phyloP scores from a whole-genome alignment of 2,113 vertebrate species.

The Smithornis capensis region DNA sequence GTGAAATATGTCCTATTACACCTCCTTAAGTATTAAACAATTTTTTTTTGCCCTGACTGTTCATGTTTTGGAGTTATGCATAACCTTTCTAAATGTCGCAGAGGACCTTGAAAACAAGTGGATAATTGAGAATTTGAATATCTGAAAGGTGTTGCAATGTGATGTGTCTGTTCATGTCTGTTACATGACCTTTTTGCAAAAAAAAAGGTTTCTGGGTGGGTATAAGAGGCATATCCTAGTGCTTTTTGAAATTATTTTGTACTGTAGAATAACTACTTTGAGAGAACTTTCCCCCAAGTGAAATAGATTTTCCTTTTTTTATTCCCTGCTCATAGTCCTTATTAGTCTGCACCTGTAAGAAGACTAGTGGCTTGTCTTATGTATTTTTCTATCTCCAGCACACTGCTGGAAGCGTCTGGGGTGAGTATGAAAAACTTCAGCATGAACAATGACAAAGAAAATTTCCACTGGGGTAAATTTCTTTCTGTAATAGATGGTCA shows the following conservation, averaged over 20 bases:
- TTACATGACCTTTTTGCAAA: background rate
- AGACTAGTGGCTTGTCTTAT: background rate
- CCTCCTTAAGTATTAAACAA: background rate
- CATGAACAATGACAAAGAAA: background rate
- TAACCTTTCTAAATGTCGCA: background rate
- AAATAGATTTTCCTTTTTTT: background rate
- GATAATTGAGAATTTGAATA: constrained; percentile 22
- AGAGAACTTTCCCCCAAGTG: background rate
- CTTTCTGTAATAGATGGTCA: background rate
- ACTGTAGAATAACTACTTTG: background rate
- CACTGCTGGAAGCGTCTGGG: background rate
- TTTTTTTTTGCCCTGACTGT: background rate
- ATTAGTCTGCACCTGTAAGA: background rate
- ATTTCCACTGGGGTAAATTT: background rate
- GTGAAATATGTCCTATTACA: background rate
- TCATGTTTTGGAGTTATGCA: background rate
- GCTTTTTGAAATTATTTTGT: background rate
- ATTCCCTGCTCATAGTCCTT: background rate
- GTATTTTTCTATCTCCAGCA: background rate
- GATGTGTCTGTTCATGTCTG: background rate
- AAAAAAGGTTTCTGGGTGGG: background rate
- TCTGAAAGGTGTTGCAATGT: background rate
- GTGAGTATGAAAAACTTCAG: background rate
- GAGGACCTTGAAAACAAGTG: background rate
- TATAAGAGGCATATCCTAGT: background rate